Conservation (phyloP, 2,888 invertebrate species). For the Rhorus exstirpatorius region DNA sequence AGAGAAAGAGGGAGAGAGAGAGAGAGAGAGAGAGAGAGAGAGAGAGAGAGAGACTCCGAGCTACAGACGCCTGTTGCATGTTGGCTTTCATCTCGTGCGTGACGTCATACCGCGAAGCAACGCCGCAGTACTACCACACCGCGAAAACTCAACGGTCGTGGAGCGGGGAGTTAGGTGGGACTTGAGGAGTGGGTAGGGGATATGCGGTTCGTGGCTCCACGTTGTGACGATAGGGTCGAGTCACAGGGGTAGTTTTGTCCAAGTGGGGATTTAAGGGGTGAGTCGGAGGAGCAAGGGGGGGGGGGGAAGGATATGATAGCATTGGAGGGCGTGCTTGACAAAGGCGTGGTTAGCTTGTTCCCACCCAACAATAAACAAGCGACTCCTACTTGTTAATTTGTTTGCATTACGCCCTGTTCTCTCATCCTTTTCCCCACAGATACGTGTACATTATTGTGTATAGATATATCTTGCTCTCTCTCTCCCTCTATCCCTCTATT, state of each 20-base stretch:
- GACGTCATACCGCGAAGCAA: slow-evolving; percentile 79
- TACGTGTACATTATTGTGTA: slow-evolving; percentile 10
- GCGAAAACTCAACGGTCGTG: slow-evolving; percentile 64
- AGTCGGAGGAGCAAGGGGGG: slow-evolving; percentile 63
- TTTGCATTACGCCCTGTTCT: slow-evolving; percentile 80
- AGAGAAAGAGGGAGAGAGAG: too few species aligned
- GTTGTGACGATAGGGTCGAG: slow-evolving; percentile 59
- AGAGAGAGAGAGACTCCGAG: slow-evolving; percentile 18
- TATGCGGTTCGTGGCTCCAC: slow-evolving; percentile 56
- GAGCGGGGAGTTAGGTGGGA: slow-evolving; percentile 61
- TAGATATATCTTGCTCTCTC: slow-evolving; percentile 22
- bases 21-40: slow-evolving; percentile 19
- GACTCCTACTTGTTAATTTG: slow-evolving; percentile 83
- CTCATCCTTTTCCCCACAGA: slow-evolving; percentile 15
- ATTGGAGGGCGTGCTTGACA: slow-evolving; percentile 84
- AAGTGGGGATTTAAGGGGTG: slow-evolving; percentile 41
- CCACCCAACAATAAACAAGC: slow-evolving; percentile 85
- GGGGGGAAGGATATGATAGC: slow-evolving; percentile 75
- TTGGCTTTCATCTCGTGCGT: slow-evolving; percentile 74
- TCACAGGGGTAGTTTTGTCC: slow-evolving; percentile 62
- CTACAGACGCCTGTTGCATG: slow-evolving; percentile 85
- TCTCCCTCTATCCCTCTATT: slow-evolving; percentile 46
- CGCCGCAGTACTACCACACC: slow-evolving; percentile 56
- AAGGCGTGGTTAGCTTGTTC: slow-evolving; percentile 84
- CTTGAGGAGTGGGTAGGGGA: slow-evolving; percentile 49